Percentiles rank a stretch among this genome's conserved stretches.
Evolutionary conservation across 2,797 vertebrate species (phyloP).

Genomic region (Pseudomugil gertrudae): DNA sequence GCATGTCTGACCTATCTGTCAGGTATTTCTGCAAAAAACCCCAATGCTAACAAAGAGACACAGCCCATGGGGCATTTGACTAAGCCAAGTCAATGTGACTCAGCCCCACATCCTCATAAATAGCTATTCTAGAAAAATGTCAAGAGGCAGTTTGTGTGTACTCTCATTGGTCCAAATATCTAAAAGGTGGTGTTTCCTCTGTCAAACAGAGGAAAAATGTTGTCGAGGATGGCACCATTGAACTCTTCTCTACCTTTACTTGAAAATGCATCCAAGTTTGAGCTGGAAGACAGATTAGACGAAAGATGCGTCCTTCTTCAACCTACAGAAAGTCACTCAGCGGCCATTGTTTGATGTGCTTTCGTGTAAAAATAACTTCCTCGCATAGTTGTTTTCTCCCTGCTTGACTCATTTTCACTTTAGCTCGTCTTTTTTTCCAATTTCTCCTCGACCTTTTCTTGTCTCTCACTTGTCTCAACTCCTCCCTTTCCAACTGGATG

Average conservation of each 20-base stretch:
- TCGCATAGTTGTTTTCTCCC: constrained; percentile 18
- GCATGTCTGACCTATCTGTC: constrained; percentile 70
- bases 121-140: constrained; percentile 71
- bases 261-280: neutral
- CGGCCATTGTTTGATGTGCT: constrained; percentile 16
- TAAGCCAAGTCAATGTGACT: constrained; percentile 70
- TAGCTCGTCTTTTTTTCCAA: neutral
- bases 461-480: constrained; percentile 8
- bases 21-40: constrained; percentile 69
- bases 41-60: constrained; percentile 67
- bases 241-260: constrained; percentile 42
- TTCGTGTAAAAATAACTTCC: constrained; percentile 48
- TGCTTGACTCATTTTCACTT: constrained; percentile 15
- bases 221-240: constrained; percentile 41
- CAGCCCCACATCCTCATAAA: constrained; percentile 52
- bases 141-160: constrained; percentile 38
- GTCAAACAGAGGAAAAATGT: constrained; percentile 46
- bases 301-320: constrained; percentile 9
- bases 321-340: constrained; percentile 28
- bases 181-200: constrained; percentile 49
- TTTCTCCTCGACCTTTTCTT: neutral
- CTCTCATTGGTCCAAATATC: constrained; percentile 50
- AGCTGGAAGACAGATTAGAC: constrained; percentile 22
- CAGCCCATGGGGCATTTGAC: constrained; percentile 58
- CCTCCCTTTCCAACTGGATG: neutral